phyloP scores from a whole-genome alignment of 1,140 invertebrate species.

The Drosophila kurseongensis region DNA sequence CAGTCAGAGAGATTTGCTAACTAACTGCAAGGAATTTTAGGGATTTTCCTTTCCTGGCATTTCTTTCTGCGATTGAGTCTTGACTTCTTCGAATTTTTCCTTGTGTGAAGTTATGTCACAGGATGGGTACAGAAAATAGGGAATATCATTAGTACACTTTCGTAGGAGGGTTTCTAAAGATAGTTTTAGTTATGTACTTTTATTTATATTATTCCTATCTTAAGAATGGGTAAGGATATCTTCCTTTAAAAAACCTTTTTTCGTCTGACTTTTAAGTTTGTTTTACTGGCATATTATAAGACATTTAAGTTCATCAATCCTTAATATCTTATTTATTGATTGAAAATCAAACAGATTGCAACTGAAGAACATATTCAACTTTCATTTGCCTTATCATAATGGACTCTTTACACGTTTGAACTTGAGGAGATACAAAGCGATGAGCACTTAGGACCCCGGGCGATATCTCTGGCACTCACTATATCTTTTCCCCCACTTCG shows the following conservation, averaged over 20 bases:
- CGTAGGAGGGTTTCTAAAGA: too few species aligned
- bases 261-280: too few species aligned
- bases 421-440: constrained; percentile 4
- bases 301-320: too few species aligned
- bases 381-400: constrained; percentile 19
- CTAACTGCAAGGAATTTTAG: constrained; percentile 19
- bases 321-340: constrained; percentile 4
- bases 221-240: too few species aligned
- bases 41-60: neutral
- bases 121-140: neutral
- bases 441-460: constrained; percentile 19
- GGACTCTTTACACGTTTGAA: constrained; percentile 33
- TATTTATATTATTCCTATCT: too few species aligned
- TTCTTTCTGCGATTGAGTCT: constrained; percentile 4
- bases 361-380: neutral
- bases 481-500: constrained; percentile 9
- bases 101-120: constrained; percentile 14
- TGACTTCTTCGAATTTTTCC: neutral
- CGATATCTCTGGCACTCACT: constrained; percentile 17
- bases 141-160: neutral
- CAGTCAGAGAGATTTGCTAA: constrained; percentile 10
- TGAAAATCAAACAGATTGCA: neutral
- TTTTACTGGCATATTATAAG: too few species aligned
- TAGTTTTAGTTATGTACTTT: too few species aligned
- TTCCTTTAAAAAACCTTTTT: too few species aligned